Base-by-base conservation (phyloP, 2,888 invertebrate species). In the Hecatera dysodea region DNA sequence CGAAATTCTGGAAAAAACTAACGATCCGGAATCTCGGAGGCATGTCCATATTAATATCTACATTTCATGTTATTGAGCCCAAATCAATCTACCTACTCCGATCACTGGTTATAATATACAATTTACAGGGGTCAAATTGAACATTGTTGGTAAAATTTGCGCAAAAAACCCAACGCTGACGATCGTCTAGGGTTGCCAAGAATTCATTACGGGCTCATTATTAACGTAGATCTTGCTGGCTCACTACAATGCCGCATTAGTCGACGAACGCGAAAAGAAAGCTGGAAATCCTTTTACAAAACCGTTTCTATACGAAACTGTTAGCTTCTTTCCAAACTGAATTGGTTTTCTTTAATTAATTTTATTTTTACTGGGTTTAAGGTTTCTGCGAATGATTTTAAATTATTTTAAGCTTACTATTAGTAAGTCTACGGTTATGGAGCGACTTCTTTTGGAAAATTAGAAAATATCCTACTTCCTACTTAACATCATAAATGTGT, bases 141-240 rank as follows among this genome's bases (percentile, higher is more conserved):
- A n/a, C n/a, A n/a, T n/a, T n/a, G n/a, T n/a, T n/a, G n/a, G n/a
- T n/a, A n/a, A n/a, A n/a, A n/a, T n/a, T n/a, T n/a, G n/a, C n/a
- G n/a, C n/a, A n/a, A n/a, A n/a, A n/a, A n/a, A n/a, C n/a, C 22
- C 44, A 59, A 64, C 62, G 53, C 71, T 71, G 61, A 63, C 52
- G 12, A 72, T 56, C 55, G 61, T 60, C 46, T 62, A 74, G 72
- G 66, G 61, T 48, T 80, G 79, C 85, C 79, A 85, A 81, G 75
- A 71, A 80, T 82, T 84, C 68, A 81, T 85, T 79, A 81, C 79
- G 64, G 48, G 60, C 66, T 80, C 72, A 72, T 73, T 64, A 77
- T 59, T 53, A 70, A 42, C 56, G 67, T 53, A 66, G 67, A 73
- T 67, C 69, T 72, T 71, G 74, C 67, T 62, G 82, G 61, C 74